These are phyloP conservation scores for Caenorhabditis auriculariae DNA, from an alignment of 2,888 invertebrate species.

Conservation along the genomic window DNA sequence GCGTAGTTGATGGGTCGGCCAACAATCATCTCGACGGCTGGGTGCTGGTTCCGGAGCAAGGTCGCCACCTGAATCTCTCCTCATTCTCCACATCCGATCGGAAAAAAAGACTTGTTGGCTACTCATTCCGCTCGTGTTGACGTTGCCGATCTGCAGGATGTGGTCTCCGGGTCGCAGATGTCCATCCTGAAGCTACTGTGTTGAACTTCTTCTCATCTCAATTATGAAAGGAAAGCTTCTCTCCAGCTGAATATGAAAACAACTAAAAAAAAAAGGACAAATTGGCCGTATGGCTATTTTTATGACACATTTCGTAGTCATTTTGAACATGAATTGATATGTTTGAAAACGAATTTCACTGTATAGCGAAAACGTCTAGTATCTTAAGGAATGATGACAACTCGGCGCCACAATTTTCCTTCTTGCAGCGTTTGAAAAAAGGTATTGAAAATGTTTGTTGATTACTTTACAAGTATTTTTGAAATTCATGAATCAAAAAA, in stretches of 20 bases:
- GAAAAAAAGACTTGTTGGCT: slow-evolving; percentile 73
- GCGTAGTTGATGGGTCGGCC: slow-evolving; percentile 52
- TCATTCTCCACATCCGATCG: not conserved
- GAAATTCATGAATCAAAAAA: no score
- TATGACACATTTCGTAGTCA: no score
- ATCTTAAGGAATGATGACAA: no score
- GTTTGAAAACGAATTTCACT: no score
- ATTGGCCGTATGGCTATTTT: no score
- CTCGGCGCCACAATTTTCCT: no score
- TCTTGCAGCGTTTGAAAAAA: no score
- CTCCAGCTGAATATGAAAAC: not conserved
- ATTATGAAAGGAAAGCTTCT: not conserved
- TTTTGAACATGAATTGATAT: no score
- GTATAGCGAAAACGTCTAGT: no score
- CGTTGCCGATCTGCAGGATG: slow-evolving; percentile 77
- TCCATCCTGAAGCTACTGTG: slow-evolving; percentile 75
- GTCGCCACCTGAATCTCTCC: slow-evolving; percentile 35
- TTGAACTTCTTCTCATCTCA: not conserved
- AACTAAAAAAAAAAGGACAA: no score
- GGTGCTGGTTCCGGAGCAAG: slow-evolving; percentile 47
- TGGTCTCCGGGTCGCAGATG: slow-evolving; percentile 95
- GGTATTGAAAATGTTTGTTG: no score
- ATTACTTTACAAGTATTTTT: no score
- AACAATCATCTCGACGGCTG: slow-evolving; percentile 56
- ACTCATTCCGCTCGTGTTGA: slow-evolving; percentile 82